These are phyloP conservation scores for Rhopalosiphum nymphaeae DNA, from an alignment of 2,888 invertebrate species.

Conservation along the genomic window DNA sequence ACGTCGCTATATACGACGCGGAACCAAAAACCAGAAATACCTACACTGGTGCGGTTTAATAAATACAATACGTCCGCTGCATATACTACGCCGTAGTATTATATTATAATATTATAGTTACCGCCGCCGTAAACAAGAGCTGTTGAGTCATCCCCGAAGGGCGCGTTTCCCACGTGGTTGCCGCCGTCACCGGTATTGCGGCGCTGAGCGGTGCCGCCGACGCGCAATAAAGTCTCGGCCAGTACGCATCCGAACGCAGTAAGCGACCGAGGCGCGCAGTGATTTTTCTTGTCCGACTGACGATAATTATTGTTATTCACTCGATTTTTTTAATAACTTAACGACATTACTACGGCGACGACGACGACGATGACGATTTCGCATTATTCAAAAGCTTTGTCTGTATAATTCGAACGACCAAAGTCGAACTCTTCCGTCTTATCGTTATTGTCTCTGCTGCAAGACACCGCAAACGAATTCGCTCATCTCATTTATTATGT, in stretches of 20 bases:
- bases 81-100: neutral
- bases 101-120: neutral
- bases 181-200: slow-evolving; percentile 19
- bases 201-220: slow-evolving; percentile 1
- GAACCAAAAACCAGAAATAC: slow-evolving; percentile 47
- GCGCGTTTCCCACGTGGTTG: slow-evolving; percentile 64
- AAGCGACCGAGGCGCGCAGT: neutral
- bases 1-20: neutral
- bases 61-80: neutral
- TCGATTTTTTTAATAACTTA: neutral
- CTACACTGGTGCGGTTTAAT: slow-evolving; percentile 32
- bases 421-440: neutral
- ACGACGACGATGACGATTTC: neutral
- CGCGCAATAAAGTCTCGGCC: neutral
- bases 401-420: neutral
- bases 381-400: neutral
- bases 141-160: slow-evolving; percentile 55
- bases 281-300: neutral
- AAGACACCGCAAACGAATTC: neutral
- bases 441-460: neutral
- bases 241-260: slow-evolving; percentile 41
- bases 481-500: neutral
- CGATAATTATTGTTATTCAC: neutral
- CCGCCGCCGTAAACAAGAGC: slow-evolving; percentile 2
- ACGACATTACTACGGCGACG: neutral